Evolutionary conservation across 2,113 vertebrate genomes (phyloP).

Genomic region (Rhabdomys dilectus): DNA sequence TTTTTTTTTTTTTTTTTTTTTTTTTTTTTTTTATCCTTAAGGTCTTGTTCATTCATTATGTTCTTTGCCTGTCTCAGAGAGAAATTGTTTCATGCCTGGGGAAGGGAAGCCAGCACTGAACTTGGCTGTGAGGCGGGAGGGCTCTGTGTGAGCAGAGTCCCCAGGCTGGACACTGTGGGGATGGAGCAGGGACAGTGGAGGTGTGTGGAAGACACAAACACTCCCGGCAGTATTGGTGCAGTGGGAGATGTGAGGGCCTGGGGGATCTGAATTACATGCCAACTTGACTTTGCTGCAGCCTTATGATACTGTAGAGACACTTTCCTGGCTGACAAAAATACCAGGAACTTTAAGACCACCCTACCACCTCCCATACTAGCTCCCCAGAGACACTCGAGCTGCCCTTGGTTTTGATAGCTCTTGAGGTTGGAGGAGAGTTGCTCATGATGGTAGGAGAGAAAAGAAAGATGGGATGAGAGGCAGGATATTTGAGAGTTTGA

Average conservation of each 20-base stretch:
- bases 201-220: neutral
- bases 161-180: neutral
- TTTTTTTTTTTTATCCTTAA: constrained; percentile 51
- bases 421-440: neutral
- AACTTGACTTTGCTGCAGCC: too few relatives aligned
- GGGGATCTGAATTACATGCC: neutral
- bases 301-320: neutral
- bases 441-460: neutral
- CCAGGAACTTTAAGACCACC: neutral
- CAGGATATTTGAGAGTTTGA: neutral
- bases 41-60: constrained; percentile 68
- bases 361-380: fast-evolving
- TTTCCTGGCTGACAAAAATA: neutral
- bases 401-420: too few relatives aligned
- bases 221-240: neutral
- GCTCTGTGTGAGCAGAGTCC: neutral
- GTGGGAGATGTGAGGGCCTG: neutral
- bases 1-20: constrained; percentile 70
- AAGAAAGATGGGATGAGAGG: neutral
- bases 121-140: neutral
- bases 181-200: neutral
- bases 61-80: constrained; percentile 61
- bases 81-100: constrained; percentile 68
- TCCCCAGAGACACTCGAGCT: fast-evolving
- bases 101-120: neutral